phyloP scores from a whole-genome alignment of 1,140 invertebrate species.

The Pentalonia nigronervosa region DNA sequence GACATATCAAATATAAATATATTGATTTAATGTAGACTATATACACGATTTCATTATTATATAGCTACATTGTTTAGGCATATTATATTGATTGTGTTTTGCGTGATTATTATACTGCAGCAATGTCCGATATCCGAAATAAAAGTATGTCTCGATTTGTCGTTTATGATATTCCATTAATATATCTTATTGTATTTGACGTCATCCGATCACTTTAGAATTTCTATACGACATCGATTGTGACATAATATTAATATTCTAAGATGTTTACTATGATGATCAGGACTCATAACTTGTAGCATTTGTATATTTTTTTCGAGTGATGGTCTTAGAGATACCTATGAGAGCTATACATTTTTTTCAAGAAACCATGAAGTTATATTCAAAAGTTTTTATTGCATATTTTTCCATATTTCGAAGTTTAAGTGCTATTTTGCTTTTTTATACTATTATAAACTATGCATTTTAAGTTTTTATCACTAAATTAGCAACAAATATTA shows the following conservation, averaged over 20 bases:
- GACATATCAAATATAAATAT: constrained; percentile 5
- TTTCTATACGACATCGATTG: neutral
- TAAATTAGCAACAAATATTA: no score
- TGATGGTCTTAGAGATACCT: no score
- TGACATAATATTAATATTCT: neutral
- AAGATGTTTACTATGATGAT: neutral
- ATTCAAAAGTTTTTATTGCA: no score
- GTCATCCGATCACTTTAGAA: neutral
- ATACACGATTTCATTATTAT: neutral
- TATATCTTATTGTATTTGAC: neutral
- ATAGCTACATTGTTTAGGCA: neutral
- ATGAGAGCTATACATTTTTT: no score
- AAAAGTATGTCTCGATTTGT: neutral
- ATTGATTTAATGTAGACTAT: neutral
- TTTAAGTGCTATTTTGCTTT: no score
- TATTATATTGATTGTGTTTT: neutral
- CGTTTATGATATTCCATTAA: neutral
- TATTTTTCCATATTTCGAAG: no score
- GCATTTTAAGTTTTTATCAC: no score
- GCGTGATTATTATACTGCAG: neutral
- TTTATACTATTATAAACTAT: no score
- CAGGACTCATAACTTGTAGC: no score
- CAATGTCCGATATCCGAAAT: neutral
- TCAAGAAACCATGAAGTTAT: no score
- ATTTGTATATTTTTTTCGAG: no score